phyloP scores from a whole-genome alignment of 37 sponge, comb jelly and placozoan species.

The Crambe crambe region DNA sequence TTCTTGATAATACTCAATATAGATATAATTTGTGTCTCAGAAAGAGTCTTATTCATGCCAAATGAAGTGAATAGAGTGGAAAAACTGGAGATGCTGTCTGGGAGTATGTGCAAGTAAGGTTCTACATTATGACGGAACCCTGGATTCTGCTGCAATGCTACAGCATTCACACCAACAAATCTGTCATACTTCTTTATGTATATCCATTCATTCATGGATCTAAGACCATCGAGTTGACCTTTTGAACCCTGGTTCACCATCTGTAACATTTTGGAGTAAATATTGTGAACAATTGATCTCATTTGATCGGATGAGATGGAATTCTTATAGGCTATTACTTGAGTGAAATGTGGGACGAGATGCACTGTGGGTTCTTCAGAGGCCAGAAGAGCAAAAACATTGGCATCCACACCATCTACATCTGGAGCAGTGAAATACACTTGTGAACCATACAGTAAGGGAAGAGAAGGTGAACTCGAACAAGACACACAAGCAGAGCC shows the following conservation, averaged over 20 bases:
- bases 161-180: slow-evolving; percentile 20
- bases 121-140: slow-evolving; percentile 30
- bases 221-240: neutral
- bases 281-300: neutral
- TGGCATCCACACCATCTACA: no score
- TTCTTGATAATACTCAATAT: slow-evolving; percentile 27
- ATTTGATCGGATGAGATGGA: neutral
- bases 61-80: neutral
- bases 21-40: slow-evolving; percentile 18
- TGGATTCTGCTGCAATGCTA: slow-evolving; percentile 26
- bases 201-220: slow-evolving; percentile 19
- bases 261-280: neutral
- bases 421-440: neutral
- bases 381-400: neutral
- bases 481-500: no score
- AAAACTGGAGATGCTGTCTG: slow-evolving; percentile 2
- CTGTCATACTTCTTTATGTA: slow-evolving; percentile 8
- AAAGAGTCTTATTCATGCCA: neutral
- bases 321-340: neutral
- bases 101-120: slow-evolving; percentile 43
- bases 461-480: neutral
- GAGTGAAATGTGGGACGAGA: slow-evolving; percentile 16
- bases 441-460: neutral
- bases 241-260: no score
- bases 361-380: neutral